phyloP scores from a whole-genome alignment of 2,113 vertebrate genomes.

The Mormyrus lacerda region DNA sequence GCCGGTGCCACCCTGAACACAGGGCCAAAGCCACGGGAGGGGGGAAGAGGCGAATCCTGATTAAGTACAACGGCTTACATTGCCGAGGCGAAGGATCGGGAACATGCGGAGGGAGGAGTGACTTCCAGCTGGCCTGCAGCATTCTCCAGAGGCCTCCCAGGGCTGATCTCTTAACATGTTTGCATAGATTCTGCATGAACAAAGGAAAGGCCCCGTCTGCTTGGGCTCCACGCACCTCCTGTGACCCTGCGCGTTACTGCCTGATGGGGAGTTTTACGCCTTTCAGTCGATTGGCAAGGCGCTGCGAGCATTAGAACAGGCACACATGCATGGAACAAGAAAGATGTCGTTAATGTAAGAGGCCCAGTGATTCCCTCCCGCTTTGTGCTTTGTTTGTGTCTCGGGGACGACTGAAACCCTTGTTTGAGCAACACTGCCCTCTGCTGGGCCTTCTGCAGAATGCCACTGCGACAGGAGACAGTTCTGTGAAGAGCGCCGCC shows the following conservation, averaged over 20 bases:
- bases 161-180: background rate
- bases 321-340: background rate
- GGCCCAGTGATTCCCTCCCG: background rate
- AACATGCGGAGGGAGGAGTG: background rate
- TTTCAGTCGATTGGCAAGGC: background rate
- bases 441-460: conserved; percentile 1
- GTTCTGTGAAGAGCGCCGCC: background rate
- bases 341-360: background rate
- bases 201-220: background rate
- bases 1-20: background rate
- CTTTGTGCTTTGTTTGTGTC: conserved; percentile 16
- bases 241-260: background rate
- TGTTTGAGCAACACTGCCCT: conserved; percentile 25
- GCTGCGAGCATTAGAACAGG: background rate
- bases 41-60: background rate
- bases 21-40: background rate
- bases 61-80: background rate
- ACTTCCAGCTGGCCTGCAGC: background rate
- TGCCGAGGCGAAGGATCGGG: background rate
- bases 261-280: background rate
- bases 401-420: background rate
- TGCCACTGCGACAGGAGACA: background rate
- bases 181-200: background rate
- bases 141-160: background rate
- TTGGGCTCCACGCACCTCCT: background rate